Evolutionary conservation across 2,113 vertebrate species (phyloP), one percentile per base, ranked within the genome.

Genomic region (Mormoops blainvillei): DNA sequence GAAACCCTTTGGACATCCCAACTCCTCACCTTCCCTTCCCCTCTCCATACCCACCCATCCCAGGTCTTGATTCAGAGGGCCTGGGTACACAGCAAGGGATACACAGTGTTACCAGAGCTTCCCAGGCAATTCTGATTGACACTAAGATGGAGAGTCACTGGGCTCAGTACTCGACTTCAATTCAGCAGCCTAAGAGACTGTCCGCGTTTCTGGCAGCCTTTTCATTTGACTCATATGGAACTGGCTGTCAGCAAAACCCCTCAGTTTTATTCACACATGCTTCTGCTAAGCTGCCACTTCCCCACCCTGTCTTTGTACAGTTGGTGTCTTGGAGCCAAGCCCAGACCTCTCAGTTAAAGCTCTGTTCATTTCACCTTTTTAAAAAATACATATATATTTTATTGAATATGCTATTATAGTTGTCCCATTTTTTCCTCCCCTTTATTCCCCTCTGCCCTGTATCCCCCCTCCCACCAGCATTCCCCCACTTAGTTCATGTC

Each of bases 211-310:
- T 94, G 95, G 95, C 90, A 95, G 81, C 65, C 87, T 81, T 97
- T 84, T 92, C 81, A 15, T 73, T 90, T 86, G 95, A 95, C 85
- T 98, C 91, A 94, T 41, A 83, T 61, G 87, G 89, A 93, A 54
- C 84, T 97, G 96, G 92, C 93, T 97, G 90, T 95, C 81, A 92
- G 92, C 1, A 7, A 96, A 97, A 98, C 7, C 85, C 81, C 83
- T 96, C 94, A 92, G 95, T 96, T 98, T 97, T 92, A 90, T 94
- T 98, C 96, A 92, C 95, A 96, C 94, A 41, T 94, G 76, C 85
- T 92, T 92, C 87, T 88, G 97, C 97, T 97, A 95, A 97, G 94
- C 94, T 0, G 65, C 81, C 81, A 81, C 96, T 93, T 97, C 81
- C 74, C 84, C 50, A 58, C 76, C 41, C 54, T 76, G 87, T 77